Evolutionary conservation across 1,140 invertebrate genomes (phyloP), one percentile per base, ranked within the genome.

Genomic region (Gryllus bimaculatus): DNA sequence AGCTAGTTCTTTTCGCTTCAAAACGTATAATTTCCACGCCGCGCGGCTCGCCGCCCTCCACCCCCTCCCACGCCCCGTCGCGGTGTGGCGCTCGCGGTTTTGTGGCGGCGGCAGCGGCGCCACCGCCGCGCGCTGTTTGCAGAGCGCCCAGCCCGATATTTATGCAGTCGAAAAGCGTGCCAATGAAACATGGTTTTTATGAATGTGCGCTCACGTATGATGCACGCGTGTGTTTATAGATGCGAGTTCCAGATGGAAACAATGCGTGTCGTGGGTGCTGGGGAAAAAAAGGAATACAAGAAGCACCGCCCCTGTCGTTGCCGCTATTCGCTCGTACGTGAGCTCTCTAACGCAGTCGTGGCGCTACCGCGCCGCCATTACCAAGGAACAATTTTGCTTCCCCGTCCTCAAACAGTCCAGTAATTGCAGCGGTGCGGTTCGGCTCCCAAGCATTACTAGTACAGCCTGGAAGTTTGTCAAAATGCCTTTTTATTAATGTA

Each of bases 101-200:
- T 66, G 54, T 66, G 54, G 54, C 18, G 54, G n/a, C n/a, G n/a
- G n/a, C n/a, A n/a, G n/a, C n/a, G n/a, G n/a, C n/a, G n/a, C n/a
- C n/a, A n/a, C 10, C 54, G 54, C 54, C 18, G 54, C 54, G 7
- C 54, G 26, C 26, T 39, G 5, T 39, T 39, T 18, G 7, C 54
- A 66, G 10, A 10, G 18, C 54, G 54, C 54, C 7, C 54, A n/a
- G 18, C 54, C 54, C 54, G 54, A 66, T 66, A 66, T 66, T 66
- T 66, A 66, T 66, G 54, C 54, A 66, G 54, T 66, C 54, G 54
- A 66, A 66, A 66, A 18, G 54, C 54, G 18, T 66, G 10, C 10
- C n/a, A 66, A 66, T 66, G 54, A 66, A 66, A 66, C 54, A 66
- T 66, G 54, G n/a, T 66, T 66, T 66, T 66, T 66, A 66, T 66